A percentile compares a stretch with the other conserved stretches of the same genome.
Evolutionary conservation across 2,888 invertebrate genomes (phyloP).

Genomic region (Thymelicus lineola): DNA sequence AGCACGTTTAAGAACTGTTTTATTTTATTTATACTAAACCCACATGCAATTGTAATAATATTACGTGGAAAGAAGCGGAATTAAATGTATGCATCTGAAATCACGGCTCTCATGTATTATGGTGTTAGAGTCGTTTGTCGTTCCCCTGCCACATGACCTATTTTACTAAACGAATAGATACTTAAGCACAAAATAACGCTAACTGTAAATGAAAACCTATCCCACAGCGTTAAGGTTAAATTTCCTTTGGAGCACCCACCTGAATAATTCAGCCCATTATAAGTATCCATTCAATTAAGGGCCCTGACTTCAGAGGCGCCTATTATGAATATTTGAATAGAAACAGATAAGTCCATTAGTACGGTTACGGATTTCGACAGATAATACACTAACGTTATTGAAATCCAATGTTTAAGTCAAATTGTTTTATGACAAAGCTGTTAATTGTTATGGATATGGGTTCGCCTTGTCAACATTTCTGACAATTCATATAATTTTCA

Average conservation of each 20-base stretch:
- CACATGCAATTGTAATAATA: not conserved
- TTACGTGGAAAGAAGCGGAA: not conserved
- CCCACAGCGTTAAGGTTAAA: constrained; percentile 45
- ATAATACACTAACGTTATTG: constrained; percentile 34
- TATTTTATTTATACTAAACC: not conserved
- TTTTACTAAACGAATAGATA: constrained; percentile 52
- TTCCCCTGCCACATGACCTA: constrained; percentile 46
- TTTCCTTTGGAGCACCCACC: constrained; percentile 44
- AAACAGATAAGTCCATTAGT: constrained; percentile 52
- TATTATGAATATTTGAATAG: constrained; percentile 54
- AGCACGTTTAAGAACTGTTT: constrained; percentile 2
- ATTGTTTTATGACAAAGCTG: constrained; percentile 21
- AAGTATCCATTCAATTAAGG: constrained; percentile 66
- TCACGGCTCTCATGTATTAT: constrained; percentile 9
- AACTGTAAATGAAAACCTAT: constrained; percentile 41
- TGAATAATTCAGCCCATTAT: constrained; percentile 61
- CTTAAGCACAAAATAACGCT: constrained; percentile 42
- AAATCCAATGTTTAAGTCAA: constrained; percentile 19
- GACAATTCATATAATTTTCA: not conserved
- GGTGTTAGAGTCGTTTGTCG: constrained; percentile 43
- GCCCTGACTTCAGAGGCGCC: constrained; percentile 53
- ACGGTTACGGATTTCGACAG: constrained; percentile 44
- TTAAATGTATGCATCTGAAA: constrained; percentile 16
- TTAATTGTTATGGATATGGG: constrained; percentile 23
- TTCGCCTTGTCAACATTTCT: not conserved